phyloP scores from a whole-genome alignment of 2,113 vertebrate species.

The Trachemys scripta region DNA sequence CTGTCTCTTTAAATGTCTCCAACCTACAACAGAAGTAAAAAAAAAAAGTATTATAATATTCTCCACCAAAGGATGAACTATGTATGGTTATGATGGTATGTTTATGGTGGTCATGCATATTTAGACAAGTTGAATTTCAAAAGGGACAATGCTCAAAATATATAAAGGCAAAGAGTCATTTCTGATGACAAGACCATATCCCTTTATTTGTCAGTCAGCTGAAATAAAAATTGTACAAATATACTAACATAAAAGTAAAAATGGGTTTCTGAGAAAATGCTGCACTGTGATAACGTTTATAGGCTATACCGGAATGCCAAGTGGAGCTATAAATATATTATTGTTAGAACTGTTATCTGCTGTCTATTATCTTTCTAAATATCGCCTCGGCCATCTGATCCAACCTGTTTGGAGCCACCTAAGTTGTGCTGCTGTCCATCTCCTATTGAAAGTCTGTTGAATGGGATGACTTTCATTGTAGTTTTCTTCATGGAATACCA shows the following conservation, averaged over 20 bases:
- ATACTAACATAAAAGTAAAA: neutral
- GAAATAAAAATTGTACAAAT: neutral
- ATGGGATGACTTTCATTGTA: slow-evolving; percentile 95
- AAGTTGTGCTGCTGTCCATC: slow-evolving; percentile 80
- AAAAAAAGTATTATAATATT: slow-evolving; percentile 43
- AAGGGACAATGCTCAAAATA: neutral
- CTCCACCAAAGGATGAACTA: neutral
- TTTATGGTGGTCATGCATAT: neutral
- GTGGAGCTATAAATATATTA: neutral
- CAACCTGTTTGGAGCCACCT: slow-evolving; percentile 79
- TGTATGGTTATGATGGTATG: neutral
- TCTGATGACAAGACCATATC: neutral
- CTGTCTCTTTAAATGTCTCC: slow-evolving; percentile 74
- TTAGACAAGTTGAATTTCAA: neutral
- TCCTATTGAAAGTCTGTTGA: slow-evolving; percentile 80
- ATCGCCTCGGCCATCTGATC: slow-evolving; percentile 44
- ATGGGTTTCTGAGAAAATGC: neutral
- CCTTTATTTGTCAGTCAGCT: neutral
- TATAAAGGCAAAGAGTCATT: neutral
- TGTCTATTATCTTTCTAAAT: slow-evolving; percentile 36
- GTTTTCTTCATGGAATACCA: slow-evolving; percentile 97
- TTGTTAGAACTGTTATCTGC: neutral
- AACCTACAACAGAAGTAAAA: slow-evolving; percentile 76
- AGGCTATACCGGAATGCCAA: neutral
- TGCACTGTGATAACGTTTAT: neutral